Conservation (phyloP, 2,888 invertebrate genomes). For the Parnassius mnemosyne region DNA sequence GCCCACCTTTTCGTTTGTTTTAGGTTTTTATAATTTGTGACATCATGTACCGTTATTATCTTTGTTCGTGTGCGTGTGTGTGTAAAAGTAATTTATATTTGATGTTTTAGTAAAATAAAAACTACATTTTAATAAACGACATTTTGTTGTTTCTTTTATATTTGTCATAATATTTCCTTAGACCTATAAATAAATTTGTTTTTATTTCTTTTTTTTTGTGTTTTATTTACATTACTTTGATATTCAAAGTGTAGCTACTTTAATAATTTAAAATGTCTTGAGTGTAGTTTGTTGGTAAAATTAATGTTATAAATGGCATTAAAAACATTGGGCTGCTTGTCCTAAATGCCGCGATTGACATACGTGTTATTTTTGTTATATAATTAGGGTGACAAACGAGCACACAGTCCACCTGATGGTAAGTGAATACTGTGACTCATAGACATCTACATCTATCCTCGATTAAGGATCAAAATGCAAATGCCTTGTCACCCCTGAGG, state of each 20-base stretch:
- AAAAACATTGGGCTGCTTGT: no score
- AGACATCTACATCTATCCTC: no score
- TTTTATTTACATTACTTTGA: not conserved
- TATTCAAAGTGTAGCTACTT: not conserved
- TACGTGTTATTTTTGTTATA: no score
- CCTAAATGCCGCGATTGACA: no score
- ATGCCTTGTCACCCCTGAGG: no score
- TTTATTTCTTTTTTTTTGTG: not conserved
- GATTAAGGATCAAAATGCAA: no score
- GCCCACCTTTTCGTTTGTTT: not conserved
- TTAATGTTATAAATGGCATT: no score
- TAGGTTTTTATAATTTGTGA: not conserved
- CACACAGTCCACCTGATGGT: no score
- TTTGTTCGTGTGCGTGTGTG: conserved; percentile 13
- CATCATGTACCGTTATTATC: not conserved
- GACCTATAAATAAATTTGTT: not conserved
- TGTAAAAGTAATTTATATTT: conserved; percentile 13
- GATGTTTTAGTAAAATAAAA: conserved; percentile 16
- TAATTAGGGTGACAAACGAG: no score
- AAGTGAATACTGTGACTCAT: no score
- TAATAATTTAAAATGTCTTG: not conserved
- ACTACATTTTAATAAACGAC: conserved; percentile 14
- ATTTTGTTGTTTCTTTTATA: not conserved
- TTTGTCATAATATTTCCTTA: not conserved
- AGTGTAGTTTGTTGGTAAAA: no score